Evolutionary conservation across 2,113 vertebrate species (phyloP), one percentile per base, ranked within the genome.

Genomic region (Anhinga anhinga): DNA sequence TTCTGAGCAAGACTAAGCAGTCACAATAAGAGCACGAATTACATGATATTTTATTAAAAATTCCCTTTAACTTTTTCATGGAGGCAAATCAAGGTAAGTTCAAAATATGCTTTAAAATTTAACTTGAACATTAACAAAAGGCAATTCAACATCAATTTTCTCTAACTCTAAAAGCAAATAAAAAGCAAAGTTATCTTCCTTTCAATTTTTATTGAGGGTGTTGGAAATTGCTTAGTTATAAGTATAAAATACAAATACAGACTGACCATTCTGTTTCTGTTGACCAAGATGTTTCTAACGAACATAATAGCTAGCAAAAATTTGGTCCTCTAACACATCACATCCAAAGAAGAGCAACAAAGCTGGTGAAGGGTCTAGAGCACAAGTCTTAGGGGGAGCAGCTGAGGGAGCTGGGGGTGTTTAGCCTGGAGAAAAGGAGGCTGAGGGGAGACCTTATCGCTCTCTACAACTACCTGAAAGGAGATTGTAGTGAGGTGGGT

Each of bases 361-460:
- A 59, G 32, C 21, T 59, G 21, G 58, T 59, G 9, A 59, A 21
- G 34, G 34, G 21, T n/a, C 21, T n/a, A 7, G 34, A 59, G 21
- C 2, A 23, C 34, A 59, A n/a, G 21, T 36, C 21, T 15, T 23
- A 10, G 4, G 30, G n/a, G 34, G 32, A n/a, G 21, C 2, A 0
- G 21, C 34, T n/a, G 21, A 59, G 58, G 21, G 34, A n/a, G 15
- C 58, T 59, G 34, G 34, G 21, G 9, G 10, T n/a, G 13, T n/a
- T n/a, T 7, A 23, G 34, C 2, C 58, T 59, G 58, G 21, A 59
- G 34, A 59, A 59, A 4, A 59, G 56, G 34, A 59, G 58, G 9
- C 34, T n/a, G 4, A 59, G 21, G 21, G 58, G 58, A 59, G 58
- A 59, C 58, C 34, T 59, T 15, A 59, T 23, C 6, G 3, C 9